Base-by-base conservation (phyloP, 2,113 vertebrate species). In the Periophthalmus modestus region DNA sequence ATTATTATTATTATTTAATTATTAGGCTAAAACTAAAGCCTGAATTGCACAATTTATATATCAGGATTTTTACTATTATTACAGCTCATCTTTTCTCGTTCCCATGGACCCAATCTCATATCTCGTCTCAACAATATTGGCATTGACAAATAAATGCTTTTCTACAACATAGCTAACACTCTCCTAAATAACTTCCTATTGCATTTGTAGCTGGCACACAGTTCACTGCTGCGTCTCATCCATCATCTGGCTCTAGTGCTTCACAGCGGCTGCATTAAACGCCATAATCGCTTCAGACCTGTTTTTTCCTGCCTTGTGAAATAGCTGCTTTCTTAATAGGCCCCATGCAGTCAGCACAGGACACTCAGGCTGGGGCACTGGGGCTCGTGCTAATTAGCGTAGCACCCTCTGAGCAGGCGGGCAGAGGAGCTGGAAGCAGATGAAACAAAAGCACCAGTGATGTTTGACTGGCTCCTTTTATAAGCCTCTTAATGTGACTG, bases 291-390 rank as follows among this genome's bases (percentile, higher is more conserved):
- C 76, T 81, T 70, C 68, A 68, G 62, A 21, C 62, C 57, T 54
- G 48, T 71, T 79, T 75, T 59, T 74, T 69, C 55, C n/a, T 57
- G 61, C 11, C 68, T 70, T 46, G 63, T 43, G 36, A 73, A 69
- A 63, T 10, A 46, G 21, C 74, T 71, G 67, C 66, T 2, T n/a
- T 85, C 73, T 73, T 88, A 91, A 93, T 85, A 80, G 91, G 83
- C 81, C 82, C 79, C 90, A 92, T 79, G 85, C 85, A 82, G 79
- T 86, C 85, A 79, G 87, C 28, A 28, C 82, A 78, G 88, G 91
- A 88, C 66, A 71, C 79, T 80, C 79, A 79, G 80, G 80, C 82
- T 79, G 86, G 87, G 81, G 85, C 71, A 80, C 81, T 79, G 86
- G 87, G 81, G 87, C 73, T 74, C 67, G 79, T 34, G 83, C 78